Evolutionary conservation across 2,888 invertebrate genomes (phyloP).

Genomic region (Eupithecia subumbrata): DNA sequence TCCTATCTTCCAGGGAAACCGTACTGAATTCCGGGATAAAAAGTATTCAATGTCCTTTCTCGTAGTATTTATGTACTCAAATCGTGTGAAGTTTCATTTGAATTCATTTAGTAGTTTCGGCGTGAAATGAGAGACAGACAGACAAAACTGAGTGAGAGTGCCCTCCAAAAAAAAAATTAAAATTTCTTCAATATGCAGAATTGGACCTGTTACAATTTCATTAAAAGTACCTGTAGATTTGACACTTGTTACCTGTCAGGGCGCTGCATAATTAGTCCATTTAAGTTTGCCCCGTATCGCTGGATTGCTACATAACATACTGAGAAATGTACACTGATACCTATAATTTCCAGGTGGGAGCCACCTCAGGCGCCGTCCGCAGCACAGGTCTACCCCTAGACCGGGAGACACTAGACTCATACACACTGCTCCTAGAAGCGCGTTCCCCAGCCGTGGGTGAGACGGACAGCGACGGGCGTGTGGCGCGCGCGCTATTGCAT

Average conservation of each 20-base stretch:
- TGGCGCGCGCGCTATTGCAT: slow-evolving; percentile 93
- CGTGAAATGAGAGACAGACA: too few species aligned
- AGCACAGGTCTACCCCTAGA: slow-evolving; percentile 94
- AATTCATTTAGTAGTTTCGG: too few species aligned
- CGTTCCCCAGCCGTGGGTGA: slow-evolving; percentile 52
- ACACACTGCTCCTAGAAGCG: slow-evolving; percentile 94
- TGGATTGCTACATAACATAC: background rate
- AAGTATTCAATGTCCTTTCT: too few species aligned
- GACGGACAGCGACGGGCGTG: slow-evolving; percentile 76
- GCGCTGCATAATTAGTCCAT: background rate
- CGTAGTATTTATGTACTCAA: too few species aligned
- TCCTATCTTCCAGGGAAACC: too few species aligned
- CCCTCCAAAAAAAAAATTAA: too few species aligned
- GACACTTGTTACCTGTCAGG: background rate
- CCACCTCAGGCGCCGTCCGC: slow-evolving; percentile 95
- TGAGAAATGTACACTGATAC: background rate
- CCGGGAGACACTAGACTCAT: slow-evolving; percentile 91
- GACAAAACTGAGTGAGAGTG: too few species aligned
- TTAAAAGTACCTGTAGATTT: too few species aligned
- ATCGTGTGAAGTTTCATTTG: too few species aligned
- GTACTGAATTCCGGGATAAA: too few species aligned
- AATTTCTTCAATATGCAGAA: too few species aligned
- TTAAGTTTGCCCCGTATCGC: background rate
- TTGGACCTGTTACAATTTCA: too few species aligned
- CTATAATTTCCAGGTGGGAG: slow-evolving; percentile 82